Conservation (phyloP, 2,888 invertebrate species). For the Cephus sareptanus region DNA sequence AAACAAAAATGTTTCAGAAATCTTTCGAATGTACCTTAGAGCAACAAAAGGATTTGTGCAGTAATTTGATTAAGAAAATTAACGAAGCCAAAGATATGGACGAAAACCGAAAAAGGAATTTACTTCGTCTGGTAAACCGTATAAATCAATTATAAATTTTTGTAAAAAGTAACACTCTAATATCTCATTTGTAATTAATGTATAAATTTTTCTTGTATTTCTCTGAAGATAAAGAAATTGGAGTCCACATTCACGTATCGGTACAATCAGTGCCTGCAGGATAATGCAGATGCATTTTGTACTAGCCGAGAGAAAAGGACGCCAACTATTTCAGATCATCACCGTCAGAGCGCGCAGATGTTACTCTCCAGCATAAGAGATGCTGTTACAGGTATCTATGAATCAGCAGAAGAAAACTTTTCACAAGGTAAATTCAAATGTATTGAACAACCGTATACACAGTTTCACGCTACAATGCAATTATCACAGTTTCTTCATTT, state of each 20-base stretch:
- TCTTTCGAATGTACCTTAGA: slow-evolving; percentile 45
- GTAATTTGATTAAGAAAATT: slow-evolving; percentile 62
- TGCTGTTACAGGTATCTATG: neutral
- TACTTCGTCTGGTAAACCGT: neutral
- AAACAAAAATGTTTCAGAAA: slow-evolving; percentile 41
- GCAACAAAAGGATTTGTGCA: slow-evolving; percentile 62
- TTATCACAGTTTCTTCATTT: neutral
- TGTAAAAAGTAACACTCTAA: neutral
- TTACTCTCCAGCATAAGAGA: neutral
- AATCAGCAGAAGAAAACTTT: neutral
- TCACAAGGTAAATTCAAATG: neutral
- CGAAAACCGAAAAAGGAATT: neutral
- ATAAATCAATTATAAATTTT: neutral
- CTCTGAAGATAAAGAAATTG: neutral
- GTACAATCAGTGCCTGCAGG: neutral
- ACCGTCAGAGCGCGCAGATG: neutral
- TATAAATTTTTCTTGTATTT: neutral
- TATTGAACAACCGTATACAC: neutral
- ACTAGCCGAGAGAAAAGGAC: neutral
- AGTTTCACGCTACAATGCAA: neutral
- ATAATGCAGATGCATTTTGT: neutral
- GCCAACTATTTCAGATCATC: neutral
- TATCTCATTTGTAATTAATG: neutral
- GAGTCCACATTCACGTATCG: neutral
- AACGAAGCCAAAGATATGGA: slow-evolving; percentile 64